A percentile compares a stretch with the other conserved stretches of the same genome.
Conservation (phyloP, 2,888 invertebrate species). For the Pycnomerus fuliginosus region DNA sequence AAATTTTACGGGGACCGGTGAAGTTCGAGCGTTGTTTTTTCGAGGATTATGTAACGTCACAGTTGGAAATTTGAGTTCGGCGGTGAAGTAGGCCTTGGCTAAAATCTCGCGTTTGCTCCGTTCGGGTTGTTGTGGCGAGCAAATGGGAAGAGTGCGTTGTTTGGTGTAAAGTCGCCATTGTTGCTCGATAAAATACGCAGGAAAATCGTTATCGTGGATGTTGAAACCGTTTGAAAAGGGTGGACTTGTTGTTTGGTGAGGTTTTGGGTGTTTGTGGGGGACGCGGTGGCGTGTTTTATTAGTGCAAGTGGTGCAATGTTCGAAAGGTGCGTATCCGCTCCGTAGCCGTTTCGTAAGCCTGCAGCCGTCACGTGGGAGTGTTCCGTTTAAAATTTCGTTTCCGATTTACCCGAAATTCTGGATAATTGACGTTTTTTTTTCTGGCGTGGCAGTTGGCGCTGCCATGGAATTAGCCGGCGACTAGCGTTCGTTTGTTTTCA, state of each 20-base stretch:
- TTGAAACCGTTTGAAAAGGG: too few species aligned
- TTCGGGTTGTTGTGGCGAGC: conserved; percentile 41
- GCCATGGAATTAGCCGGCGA: conserved; percentile 47
- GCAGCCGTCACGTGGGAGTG: conserved; percentile 45
- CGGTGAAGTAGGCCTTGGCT: conserved; percentile 40
- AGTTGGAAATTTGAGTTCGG: conserved; percentile 28
- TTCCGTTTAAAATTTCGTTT: conserved; percentile 30
- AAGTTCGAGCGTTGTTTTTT: not conserved
- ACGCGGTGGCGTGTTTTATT: too few species aligned
- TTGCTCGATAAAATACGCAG: conserved; percentile 47
- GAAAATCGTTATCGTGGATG: conserved; percentile 28
- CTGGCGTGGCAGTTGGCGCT: not conserved
- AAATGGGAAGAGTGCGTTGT: conserved; percentile 46
- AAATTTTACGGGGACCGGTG: conserved; percentile 1
- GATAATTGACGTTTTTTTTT: not conserved
- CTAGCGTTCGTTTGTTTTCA: conserved; percentile 24
- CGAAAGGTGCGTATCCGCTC: conserved; percentile 48
- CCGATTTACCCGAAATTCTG: not conserved
- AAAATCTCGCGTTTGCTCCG: conserved; percentile 47
- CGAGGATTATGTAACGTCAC: conserved; percentile 3
- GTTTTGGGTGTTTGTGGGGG: too few species aligned
- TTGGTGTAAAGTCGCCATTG: conserved; percentile 53
- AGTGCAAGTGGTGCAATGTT: conserved; percentile 54
- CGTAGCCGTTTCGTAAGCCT: conserved; percentile 48
- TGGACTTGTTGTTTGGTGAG: too few species aligned